phyloP scores from a whole-genome alignment of 2,113 vertebrate genomes.

The Gambusia holbrooki region DNA sequence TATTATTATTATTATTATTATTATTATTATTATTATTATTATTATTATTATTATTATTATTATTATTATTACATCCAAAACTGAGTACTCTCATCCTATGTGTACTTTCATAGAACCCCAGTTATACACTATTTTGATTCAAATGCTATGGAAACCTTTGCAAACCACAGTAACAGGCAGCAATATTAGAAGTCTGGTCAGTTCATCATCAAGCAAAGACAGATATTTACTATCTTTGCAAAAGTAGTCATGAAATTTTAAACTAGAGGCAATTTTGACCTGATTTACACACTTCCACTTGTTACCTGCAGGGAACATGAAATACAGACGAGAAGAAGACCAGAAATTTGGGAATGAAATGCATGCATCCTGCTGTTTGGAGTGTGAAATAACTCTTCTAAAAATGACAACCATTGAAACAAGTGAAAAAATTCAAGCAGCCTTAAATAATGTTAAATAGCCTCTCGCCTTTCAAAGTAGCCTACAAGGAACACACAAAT shows the following conservation, averaged over 20 bases:
- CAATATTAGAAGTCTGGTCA: slow-evolving; percentile 5
- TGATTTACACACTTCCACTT: slow-evolving; percentile 24
- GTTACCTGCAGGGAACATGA: slow-evolving; percentile 8
- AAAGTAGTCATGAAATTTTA: slow-evolving; percentile 12
- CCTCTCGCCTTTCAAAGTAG: slow-evolving; percentile 17
- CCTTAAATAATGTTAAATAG: slow-evolving; percentile 20
- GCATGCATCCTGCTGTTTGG: slow-evolving; percentile 6
- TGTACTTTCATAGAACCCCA: not conserved
- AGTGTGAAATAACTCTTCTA: slow-evolving; percentile 32
- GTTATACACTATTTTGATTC: not conserved
- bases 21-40: too few relatives aligned
- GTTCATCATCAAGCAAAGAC: slow-evolving; percentile 15
- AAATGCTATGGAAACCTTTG: not conserved
- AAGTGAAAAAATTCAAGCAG: slow-evolving; percentile 17
- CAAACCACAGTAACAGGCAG: not conserved
- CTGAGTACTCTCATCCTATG: not conserved
- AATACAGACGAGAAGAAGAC: slow-evolving; percentile 3
- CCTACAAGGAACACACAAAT: slow-evolving; percentile 13
- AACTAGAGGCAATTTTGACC: slow-evolving; percentile 27
- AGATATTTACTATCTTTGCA: slow-evolving; percentile 4
- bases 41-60: too few relatives aligned
- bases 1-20: not conserved
- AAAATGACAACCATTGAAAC: slow-evolving; percentile 15
- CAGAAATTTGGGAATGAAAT: slow-evolving; percentile 34
- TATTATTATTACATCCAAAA: not conserved